Evolutionary conservation across 2,113 vertebrate genomes (phyloP).

Genomic region (Petroica traversi): DNA sequence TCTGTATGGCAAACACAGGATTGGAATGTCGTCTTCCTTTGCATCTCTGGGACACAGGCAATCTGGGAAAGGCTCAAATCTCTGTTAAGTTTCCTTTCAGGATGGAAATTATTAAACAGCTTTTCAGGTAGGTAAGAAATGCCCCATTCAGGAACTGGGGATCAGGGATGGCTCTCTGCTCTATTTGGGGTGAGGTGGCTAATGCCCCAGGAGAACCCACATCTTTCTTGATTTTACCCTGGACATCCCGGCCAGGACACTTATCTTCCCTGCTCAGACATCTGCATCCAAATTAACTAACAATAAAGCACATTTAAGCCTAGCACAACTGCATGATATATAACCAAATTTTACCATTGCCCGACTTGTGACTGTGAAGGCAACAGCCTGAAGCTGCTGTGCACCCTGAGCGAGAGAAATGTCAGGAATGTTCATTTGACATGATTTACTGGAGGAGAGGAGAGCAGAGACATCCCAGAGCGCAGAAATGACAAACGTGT

Average conservation of each 20-base stretch:
- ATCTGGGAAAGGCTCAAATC: background rate
- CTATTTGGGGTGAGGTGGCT: background rate
- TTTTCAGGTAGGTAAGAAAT: background rate
- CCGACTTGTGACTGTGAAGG: background rate
- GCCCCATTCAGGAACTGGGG: background rate
- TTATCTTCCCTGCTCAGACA: background rate
- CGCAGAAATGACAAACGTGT: background rate
- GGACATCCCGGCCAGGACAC: background rate
- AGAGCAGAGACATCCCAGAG: background rate
- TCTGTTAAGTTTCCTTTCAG: background rate
- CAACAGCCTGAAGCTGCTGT: background rate
- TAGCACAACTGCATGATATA: background rate
- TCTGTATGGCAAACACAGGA: rapidly evolving
- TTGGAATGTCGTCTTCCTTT: background rate
- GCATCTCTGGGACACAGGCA: background rate
- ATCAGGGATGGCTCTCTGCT: background rate
- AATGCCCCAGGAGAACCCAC: background rate
- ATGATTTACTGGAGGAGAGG: background rate
- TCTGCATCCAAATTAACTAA: background rate
- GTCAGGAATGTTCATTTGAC: background rate
- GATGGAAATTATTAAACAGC: background rate
- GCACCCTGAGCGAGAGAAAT: rapidly evolving
- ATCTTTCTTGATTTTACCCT: background rate
- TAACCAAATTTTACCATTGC: background rate
- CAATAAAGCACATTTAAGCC: background rate